Base-by-base conservation (phyloP, 2,113 vertebrate species). In the Oxyruncus cristatus region DNA sequence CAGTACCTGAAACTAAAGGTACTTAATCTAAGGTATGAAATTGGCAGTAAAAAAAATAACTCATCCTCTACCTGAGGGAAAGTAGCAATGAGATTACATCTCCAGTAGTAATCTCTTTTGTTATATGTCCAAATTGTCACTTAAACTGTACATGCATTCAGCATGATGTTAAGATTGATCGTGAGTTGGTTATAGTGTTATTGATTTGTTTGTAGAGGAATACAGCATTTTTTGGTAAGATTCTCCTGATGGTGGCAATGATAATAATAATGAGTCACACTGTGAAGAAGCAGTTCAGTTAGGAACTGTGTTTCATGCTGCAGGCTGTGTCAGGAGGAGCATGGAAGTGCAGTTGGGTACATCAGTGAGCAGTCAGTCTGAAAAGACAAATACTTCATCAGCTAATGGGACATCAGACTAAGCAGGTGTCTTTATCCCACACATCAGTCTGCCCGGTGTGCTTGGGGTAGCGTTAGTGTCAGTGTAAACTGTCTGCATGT, bases 401-500 rank as follows among this genome's bases (percentile, higher is more conserved):
- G 52, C n/a, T 71, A 8, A 27, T 41, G n/a, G 50, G 24, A 12
- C 17, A 18, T 30, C 4, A 66, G 52, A 42, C 11, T 27, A 42
- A 80, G 58, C 49, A 35, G 66, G 30, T 11, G 1, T 55, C 76
- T 10, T n/a, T 56, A 6, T n/a, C 6, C 37, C 44, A 53, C 23
- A 15, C 46, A 8, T 44, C 68, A 33, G 4, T 52, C 23, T 20
- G 33, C 33, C 12, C 22, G 30, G 9, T 28, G 71, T 47, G 4
- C n/a, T 52, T 50, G 39, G 27, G 13, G 14, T 53, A 12, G 13
- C 9, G 3, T 62, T 62, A 15, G 26, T 59, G 76, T 41, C 44
- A 56, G 26, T 14, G 7, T 37, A 3, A 73, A 3, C 26, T n/a
- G 3, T 9, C 8, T 80, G 14, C 4, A 5, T 4, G 2, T 63